Base-by-base conservation (phyloP, 1,140 invertebrate species). In the Cheumatopsyche charites region DNA sequence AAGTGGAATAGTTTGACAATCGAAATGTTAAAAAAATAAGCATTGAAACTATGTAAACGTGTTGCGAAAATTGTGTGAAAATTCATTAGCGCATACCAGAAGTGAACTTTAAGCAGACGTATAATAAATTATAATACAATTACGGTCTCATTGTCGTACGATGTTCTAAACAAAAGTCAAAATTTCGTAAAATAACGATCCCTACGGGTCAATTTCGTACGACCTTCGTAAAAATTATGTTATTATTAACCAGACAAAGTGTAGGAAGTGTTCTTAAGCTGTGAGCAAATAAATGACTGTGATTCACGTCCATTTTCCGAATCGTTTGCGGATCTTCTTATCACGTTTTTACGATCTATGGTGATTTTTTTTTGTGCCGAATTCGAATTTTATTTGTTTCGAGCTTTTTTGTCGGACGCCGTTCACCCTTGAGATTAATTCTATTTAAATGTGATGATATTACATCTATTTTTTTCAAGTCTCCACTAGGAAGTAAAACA, bases 251-350 rank as follows among this genome's bases (percentile, higher is more conserved):
- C 19, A 47, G 12, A 47, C 15, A n/a, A 47, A n/a, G 45, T 47
- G 9, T 62, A 65, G 62, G 62, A 65, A 65, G 62, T 36, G n/a
- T 25, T 15, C 15, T 52, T 52, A 52, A 49, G 45, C 26, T 62
- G 21, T 62, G 23, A 21, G 58, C n/a, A 26, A n/a, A 19, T 15
- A 49, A 49, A 17, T 17, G 23, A 12, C 55, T 65, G n/a, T 41
- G 62, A 41, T 43, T 41, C 62, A 65, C 41, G 13, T 43, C 58
- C 58, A 62, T 29, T 62, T 62, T 62, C 11, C 29, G 58, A 62
- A 62, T 65, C 41, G 29, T 29, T 67, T 52, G 65, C 65, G 65
- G 65, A 67, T 67, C 65, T 67, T 67, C 65, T 49, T 67, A 47
- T 47, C 65, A 3, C 5, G 2, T 67, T n/a, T 67, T 49, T 67